Evolutionary conservation across 2,113 vertebrate species (phyloP).

Genomic region (Vidua macroura): DNA sequence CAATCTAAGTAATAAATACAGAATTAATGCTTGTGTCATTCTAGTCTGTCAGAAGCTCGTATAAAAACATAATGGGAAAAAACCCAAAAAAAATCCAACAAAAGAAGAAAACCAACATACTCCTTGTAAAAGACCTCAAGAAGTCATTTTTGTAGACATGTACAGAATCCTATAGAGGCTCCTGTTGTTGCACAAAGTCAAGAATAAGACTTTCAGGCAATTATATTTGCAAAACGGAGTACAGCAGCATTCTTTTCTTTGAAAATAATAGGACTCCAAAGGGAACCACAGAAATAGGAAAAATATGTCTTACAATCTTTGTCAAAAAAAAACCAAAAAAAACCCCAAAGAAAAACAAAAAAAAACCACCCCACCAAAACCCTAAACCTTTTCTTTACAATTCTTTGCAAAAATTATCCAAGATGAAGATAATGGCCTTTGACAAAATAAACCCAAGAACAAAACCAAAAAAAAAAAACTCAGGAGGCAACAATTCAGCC

Average conservation of each 20-base stretch:
- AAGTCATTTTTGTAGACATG: rapidly evolving
- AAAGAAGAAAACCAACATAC: not conserved
- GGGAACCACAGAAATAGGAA: not conserved
- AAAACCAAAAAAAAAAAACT: not conserved
- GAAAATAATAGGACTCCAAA: not conserved
- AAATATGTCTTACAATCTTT: not conserved
- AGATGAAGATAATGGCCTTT: not conserved
- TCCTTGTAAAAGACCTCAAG: not conserved
- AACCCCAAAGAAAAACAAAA: not conserved
- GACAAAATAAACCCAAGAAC: not conserved
- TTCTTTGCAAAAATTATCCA: not conserved
- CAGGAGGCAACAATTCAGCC: not conserved
- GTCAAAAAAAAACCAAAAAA: not conserved
- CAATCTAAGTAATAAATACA: not conserved
- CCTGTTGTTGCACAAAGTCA: not conserved
- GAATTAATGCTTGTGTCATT: not conserved
- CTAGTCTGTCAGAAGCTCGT: not conserved
- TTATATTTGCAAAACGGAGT: not conserved
- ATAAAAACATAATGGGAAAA: not conserved
- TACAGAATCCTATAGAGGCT: not conserved
- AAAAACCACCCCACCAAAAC: no score
- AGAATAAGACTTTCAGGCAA: not conserved
- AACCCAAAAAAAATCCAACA: not conserved
- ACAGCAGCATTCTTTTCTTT: not conserved
- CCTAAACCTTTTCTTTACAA: not conserved